Conservation (phyloP, 2,888 invertebrate genomes). For the Ennomos erosarius region DNA sequence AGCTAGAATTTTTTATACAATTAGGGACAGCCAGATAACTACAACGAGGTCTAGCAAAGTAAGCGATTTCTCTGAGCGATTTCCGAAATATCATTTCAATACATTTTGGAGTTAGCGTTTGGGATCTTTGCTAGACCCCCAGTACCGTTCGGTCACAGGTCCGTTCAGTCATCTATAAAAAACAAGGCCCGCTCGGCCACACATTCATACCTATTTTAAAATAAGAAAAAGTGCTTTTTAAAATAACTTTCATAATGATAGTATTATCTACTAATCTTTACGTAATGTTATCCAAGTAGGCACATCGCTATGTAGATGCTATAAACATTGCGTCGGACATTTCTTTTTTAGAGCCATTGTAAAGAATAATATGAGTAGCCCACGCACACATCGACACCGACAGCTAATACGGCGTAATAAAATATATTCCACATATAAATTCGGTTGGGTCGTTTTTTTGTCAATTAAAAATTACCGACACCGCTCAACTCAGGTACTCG, state of each 20-base stretch:
- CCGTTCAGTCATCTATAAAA: no score
- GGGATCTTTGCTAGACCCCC: no score
- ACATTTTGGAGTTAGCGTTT: no score
- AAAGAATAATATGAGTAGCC: constrained; percentile 59
- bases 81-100: no score
- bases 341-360: constrained; percentile 51
- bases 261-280: constrained; percentile 25
- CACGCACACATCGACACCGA: constrained; percentile 59
- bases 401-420: constrained; percentile 71
- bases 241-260: constrained; percentile 14
- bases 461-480: constrained; percentile 81
- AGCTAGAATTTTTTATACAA: not conserved
- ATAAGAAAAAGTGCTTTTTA: constrained; percentile 5
- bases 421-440: constrained; percentile 81
- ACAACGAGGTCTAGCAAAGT: no score
- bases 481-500: constrained; percentile 73
- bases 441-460: constrained; percentile 77
- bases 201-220: not conserved
- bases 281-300: constrained; percentile 39
- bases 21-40: constrained; percentile 1
- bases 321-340: constrained; percentile 42
- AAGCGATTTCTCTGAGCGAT: no score
- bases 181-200: no score
- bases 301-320: constrained; percentile 41
- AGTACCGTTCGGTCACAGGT: no score